Percentiles rank a stretch among this genome's conserved stretches.
Conservation (phyloP, 35 echinoderm and acorn worm genomes). For the Heliocidaris erythrogramma region DNA sequence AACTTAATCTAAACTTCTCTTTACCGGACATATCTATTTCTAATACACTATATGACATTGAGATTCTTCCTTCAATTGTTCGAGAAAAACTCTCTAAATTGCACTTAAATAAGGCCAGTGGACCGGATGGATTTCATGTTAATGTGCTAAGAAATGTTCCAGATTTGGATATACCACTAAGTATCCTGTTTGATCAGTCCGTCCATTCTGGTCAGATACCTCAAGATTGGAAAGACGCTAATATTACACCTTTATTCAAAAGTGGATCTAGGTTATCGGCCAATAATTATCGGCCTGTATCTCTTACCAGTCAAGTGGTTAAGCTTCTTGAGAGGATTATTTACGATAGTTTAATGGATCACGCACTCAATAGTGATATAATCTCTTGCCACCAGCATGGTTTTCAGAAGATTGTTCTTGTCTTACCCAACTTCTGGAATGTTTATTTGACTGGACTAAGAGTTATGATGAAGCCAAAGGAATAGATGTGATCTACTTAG, state of each 20-base stretch:
- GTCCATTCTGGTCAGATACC: constrained; percentile 34
- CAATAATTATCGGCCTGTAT: no score
- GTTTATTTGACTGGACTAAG: constrained; percentile 41
- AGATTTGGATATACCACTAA: constrained; percentile 48
- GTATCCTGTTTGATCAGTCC: constrained; percentile 42
- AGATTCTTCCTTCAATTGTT: no score
- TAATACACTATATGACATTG: no score
- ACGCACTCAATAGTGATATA: constrained; percentile 45
- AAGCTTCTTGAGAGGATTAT: no score
- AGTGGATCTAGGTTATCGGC: no score
- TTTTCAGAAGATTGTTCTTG: not conserved
- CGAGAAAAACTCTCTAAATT: no score
- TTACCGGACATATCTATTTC: no score
- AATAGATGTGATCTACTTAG: constrained; percentile 57
- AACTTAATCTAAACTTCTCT: no score
- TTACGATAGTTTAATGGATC: no score
- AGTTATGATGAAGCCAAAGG: constrained; percentile 39
- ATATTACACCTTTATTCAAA: constrained; percentile 59
- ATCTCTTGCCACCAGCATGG: constrained; percentile 54
- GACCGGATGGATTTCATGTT: constrained; percentile 51
- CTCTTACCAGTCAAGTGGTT: no score
- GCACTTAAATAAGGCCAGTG: no score
- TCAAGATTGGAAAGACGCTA: constrained; percentile 65
- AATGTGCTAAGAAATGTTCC: constrained; percentile 49
- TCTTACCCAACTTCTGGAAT: no score